Conservation (phyloP, 2,797 vertebrate species). For the Brachyrhaphis roseni region DNA sequence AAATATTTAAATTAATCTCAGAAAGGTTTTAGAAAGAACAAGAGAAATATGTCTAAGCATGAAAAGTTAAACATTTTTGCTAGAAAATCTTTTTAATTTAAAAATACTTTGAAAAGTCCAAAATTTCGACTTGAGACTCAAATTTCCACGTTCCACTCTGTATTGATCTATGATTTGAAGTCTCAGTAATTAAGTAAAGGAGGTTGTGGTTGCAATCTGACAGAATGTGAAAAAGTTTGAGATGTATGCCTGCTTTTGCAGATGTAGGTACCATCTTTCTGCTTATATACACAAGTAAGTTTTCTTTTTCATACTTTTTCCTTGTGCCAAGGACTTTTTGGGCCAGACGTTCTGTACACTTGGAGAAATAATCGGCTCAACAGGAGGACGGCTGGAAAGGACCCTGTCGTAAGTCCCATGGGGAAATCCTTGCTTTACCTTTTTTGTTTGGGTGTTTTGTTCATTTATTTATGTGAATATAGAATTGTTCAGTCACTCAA, state of each 20-base stretch:
- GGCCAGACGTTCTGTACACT: constrained; percentile 94
- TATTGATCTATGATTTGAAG: neutral
- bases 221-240: neutral
- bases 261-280: neutral
- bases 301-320: neutral
- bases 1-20: too few species aligned
- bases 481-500: constrained; percentile 32
- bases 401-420: constrained; percentile 89
- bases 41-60: too few species aligned
- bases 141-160: neutral
- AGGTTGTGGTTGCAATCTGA: neutral
- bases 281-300: constrained; percentile 24
- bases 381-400: constrained; percentile 89
- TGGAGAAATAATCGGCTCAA: constrained; percentile 95
- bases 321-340: constrained; percentile 87
- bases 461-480: constrained; percentile 28
- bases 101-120: too few species aligned
- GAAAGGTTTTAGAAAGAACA: too few species aligned
- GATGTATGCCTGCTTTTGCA: neutral
- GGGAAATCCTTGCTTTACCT: neutral
- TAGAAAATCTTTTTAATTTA: too few species aligned
- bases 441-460: constrained; percentile 7
- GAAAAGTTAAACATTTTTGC: too few species aligned
- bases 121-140: too few species aligned
- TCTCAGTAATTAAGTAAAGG: neutral